Base-by-base conservation (phyloP, 2,888 invertebrate species). In the Nymphalis polychloros region DNA sequence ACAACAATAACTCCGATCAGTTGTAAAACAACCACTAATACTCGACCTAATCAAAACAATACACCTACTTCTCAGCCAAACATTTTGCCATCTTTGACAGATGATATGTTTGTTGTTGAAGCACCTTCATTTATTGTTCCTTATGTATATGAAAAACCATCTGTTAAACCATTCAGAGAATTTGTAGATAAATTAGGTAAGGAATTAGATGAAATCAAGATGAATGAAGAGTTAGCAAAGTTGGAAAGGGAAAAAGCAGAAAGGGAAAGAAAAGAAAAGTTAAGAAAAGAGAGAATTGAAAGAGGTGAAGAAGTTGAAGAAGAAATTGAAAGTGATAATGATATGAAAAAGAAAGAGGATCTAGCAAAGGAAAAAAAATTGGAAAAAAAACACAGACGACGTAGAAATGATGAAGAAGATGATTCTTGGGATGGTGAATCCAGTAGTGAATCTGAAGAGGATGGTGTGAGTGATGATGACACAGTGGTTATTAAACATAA, bases 121-220 rank as follows among this genome's bases (percentile, higher is more conserved):
- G 97, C 97, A 41, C 97, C 98, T 13, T 97, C 97, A 49, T 97
- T 98, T 82, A 97, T 98, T 84, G 97, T 98, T 75, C 98, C 98
- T 49, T 98, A 97, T 86, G 97, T 97, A 17, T 97, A 97, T 89
- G 97, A 98, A 85, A 97, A 97, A 85, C 97, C 97, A 27, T 97
- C 97, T 0, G 89, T 96, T 1, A 96, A 96, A 80, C 96, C 96
- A 71, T 94, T 97, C 72, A 95, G 95, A 82, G 95, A 96, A 73
- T 95, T 96, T 84, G 94, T 97, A 47, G 93, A 93, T 63, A 94
- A 95, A 81, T 88, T 96, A 71, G 95, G 94, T 27, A 93, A 94
- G 71, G 94, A 94, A 79, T 92, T 96, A 64, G 94, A 95, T 76
- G 81, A 92, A 75, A 75, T 89, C 7, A 89, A 89, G 77, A 69